A percentile compares a stretch with the other conserved stretches of the same genome.
These are phyloP conservation scores for Orgyia antiqua DNA, from an alignment of 2,888 invertebrate genomes.

Conservation along the genomic window DNA sequence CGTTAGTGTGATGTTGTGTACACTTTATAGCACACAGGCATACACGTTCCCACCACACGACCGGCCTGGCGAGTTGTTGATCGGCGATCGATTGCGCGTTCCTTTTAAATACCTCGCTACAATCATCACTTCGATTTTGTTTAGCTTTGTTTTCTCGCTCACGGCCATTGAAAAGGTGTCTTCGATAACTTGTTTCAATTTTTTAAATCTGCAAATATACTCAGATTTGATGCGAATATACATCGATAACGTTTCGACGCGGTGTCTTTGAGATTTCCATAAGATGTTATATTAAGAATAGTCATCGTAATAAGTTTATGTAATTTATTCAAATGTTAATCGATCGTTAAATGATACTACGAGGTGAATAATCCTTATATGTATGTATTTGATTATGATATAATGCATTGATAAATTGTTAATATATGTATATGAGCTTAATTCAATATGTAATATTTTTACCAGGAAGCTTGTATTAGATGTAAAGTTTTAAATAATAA, in stretches of 20 bases:
- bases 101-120: slow-evolving; percentile 46
- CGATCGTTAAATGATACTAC: no score
- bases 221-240: slow-evolving; percentile 13
- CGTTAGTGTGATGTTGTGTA: slow-evolving; percentile 19
- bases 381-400: no score
- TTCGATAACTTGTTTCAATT: slow-evolving; percentile 28
- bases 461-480: no score
- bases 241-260: slow-evolving; percentile 7
- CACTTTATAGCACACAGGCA: slow-evolving; percentile 20
- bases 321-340: no score
- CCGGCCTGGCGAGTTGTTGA: slow-evolving; percentile 45
- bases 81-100: slow-evolving; percentile 60
- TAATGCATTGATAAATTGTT: no score
- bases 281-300: neutral
- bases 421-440: no score
- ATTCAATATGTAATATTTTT: no score
- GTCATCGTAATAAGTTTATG: no score
- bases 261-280: neutral
- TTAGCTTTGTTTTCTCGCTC: slow-evolving; percentile 30
- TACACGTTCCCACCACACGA: slow-evolving; percentile 24
- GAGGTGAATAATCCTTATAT: no score
- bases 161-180: slow-evolving; percentile 33
- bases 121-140: slow-evolving; percentile 34
- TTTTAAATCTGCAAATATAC: slow-evolving; percentile 16
- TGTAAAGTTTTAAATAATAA: no score